Percentiles rank a stretch among this genome's conserved stretches.
These are phyloP conservation scores for Premnoplex brunnescens DNA, from an alignment of 2,797 vertebrate species.

Conservation along the genomic window DNA sequence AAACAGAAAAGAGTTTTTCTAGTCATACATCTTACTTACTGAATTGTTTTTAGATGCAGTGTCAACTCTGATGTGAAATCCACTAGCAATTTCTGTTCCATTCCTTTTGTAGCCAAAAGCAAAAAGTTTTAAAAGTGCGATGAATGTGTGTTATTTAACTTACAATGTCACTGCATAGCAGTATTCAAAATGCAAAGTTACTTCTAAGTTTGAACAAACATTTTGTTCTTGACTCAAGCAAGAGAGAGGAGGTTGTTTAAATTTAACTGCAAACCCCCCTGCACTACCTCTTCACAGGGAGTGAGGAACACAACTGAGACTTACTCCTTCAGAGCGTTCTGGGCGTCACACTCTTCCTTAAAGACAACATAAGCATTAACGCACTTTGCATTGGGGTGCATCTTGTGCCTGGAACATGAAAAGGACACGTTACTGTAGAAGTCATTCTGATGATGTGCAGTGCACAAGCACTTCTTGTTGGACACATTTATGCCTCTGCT, in stretches of 20 bases:
- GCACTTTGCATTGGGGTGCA: constrained; percentile 87
- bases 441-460: neutral
- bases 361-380: constrained; percentile 94
- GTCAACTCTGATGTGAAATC: constrained; percentile 90
- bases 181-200: neutral
- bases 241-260: neutral
- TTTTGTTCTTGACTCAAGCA: neutral
- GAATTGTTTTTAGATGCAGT: constrained; percentile 69
- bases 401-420: constrained; percentile 78
- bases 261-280: neutral
- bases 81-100: constrained; percentile 85
- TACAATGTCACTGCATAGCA: neutral
- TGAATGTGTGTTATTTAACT: neutral
- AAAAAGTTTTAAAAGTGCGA: neutral
- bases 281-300: neutral
- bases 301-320: neutral
- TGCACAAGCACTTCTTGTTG: neutral
- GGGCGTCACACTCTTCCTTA: constrained; percentile 78
- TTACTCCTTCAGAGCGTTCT: constrained; percentile 84
- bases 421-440: neutral
- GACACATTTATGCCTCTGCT: neutral
- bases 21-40: constrained; percentile 72
- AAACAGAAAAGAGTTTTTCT: neutral
- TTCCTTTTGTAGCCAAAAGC: constrained; percentile 79
- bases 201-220: neutral